phyloP scores from a whole-genome alignment of 1,140 invertebrate genomes.

The Megathymus violae region DNA sequence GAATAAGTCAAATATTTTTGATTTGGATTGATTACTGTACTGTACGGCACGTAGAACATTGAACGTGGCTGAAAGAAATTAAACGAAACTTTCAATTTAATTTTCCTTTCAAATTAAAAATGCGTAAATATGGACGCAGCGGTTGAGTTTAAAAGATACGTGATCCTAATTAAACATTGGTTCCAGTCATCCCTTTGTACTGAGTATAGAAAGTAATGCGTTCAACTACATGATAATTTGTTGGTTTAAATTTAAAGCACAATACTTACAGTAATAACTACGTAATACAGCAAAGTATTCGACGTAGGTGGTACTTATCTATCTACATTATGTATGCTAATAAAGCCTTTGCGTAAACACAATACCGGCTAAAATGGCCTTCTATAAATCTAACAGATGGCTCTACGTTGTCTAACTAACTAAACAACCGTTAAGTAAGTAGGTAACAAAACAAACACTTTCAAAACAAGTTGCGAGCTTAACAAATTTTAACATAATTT shows the following conservation, averaged over 20 bases:
- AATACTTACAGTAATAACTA: constrained; percentile 19
- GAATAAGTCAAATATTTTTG: no score
- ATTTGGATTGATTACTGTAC: no score
- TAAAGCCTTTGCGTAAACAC: constrained; percentile 34
- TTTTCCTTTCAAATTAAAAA: no score
- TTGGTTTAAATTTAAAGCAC: constrained; percentile 18
- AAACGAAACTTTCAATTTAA: no score
- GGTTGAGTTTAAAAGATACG: no score
- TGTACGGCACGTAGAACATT: no score
- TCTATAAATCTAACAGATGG: constrained; percentile 35
- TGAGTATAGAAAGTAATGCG: neutral
- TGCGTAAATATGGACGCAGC: no score
- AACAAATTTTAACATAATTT: constrained; percentile 45
- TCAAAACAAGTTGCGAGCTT: constrained; percentile 41
- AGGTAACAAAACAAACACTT: constrained; percentile 47
- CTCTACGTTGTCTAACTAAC: constrained; percentile 38
- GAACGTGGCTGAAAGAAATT: no score
- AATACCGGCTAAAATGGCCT: constrained; percentile 28
- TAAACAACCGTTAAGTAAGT: constrained; percentile 43
- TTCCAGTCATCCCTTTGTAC: no score
- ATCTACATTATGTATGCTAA: constrained; percentile 30
- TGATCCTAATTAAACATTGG: no score
- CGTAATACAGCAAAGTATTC: constrained; percentile 23
- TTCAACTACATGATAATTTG: neutral
- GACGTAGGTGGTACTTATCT: constrained; percentile 17